phyloP scores from a whole-genome alignment of 2,797 vertebrate species.

The Galago senegalensis region DNA sequence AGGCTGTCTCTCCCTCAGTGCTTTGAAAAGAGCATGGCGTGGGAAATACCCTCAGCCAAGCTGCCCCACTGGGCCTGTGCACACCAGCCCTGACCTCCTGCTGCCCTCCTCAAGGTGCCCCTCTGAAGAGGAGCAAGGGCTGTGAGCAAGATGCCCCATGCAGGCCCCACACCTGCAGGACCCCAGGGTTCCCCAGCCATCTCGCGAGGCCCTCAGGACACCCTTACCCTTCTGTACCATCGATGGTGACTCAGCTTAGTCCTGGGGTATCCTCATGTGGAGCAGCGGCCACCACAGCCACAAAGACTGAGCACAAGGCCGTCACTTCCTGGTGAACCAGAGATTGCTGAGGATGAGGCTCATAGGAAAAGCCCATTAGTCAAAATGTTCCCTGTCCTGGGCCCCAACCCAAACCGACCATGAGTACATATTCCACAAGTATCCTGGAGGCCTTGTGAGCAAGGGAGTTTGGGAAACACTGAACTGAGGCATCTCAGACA shows the following conservation, averaged over 20 bases:
- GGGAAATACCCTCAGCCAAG: not conserved
- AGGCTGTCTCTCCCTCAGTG: not conserved
- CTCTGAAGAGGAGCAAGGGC: not conserved
- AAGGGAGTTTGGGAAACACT: not conserved
- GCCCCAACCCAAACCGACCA: too few relatives aligned
- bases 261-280: not conserved
- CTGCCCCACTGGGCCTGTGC: fast-evolving
- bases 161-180: not conserved
- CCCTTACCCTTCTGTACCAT: not conserved
- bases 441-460: too few relatives aligned
- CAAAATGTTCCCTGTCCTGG: not conserved
- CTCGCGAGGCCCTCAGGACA: not conserved
- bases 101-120: not conserved
- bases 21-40: not conserved
- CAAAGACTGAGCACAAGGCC: too few relatives aligned
- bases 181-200: not conserved
- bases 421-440: fast-evolving
- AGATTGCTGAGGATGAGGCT: not conserved
- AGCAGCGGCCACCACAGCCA: not conserved
- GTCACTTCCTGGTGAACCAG: not conserved
- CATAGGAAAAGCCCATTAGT: not conserved
- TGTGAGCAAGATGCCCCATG: fast-evolving
- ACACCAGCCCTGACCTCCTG: not conserved
- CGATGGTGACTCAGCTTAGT: fast-evolving
- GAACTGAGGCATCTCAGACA: not conserved